A percentile compares a stretch with the other conserved stretches of the same genome.
Evolutionary conservation across 1,140 invertebrate species (phyloP).

Genomic region (Drosophila nikananu): DNA sequence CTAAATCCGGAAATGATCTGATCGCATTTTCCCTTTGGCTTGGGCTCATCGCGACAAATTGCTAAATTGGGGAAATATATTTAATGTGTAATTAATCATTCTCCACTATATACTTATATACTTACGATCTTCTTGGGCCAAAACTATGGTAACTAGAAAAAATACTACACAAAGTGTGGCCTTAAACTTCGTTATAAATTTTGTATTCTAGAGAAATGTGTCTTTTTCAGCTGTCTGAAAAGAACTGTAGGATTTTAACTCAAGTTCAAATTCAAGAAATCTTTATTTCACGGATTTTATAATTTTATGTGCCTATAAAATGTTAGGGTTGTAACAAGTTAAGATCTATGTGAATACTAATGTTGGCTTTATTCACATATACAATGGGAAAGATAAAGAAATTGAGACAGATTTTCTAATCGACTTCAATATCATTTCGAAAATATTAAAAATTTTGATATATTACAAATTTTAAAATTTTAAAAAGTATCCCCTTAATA

Average conservation of each 20-base stretch:
- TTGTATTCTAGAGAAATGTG: too few species aligned
- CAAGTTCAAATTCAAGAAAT: background rate
- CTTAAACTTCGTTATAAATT: background rate
- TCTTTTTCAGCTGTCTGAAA: background rate
- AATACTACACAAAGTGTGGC: background rate
- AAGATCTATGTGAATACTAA: background rate
- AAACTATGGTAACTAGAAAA: background rate
- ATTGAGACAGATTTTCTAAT: background rate
- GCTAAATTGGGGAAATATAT: background rate
- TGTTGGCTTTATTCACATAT: background rate
- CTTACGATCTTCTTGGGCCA: slow-evolving; percentile 9
- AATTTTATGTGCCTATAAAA: background rate
- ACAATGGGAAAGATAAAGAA: background rate
- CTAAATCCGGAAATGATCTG: slow-evolving; percentile 1
- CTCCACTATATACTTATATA: background rate
- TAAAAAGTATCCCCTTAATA: background rate
- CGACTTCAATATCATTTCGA: background rate
- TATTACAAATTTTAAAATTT: background rate
- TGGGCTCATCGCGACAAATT: background rate
- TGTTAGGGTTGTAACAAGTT: background rate
- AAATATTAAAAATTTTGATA: background rate
- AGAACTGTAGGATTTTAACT: background rate
- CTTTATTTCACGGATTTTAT: background rate
- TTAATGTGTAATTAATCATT: too few species aligned
- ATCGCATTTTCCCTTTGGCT: background rate